Evolutionary conservation across 2,113 vertebrate species (phyloP).

Genomic region (Brienomyrus brachyistius): DNA sequence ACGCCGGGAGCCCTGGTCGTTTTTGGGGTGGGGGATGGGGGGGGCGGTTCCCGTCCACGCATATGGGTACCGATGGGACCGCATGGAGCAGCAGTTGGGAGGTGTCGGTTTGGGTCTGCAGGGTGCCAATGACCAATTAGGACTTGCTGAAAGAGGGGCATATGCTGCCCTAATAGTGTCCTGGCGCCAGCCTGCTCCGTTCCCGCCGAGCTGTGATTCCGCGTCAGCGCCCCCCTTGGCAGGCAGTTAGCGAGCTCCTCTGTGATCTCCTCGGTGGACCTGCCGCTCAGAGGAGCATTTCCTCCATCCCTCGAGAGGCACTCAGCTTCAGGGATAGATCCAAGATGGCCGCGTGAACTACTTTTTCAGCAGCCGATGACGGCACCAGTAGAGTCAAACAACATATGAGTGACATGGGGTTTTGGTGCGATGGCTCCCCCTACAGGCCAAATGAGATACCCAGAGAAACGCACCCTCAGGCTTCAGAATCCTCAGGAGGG

Average conservation of each 20-base stretch:
- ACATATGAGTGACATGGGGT: background rate
- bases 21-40: background rate
- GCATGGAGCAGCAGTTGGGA: background rate
- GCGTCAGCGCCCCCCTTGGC: background rate
- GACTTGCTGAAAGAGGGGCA: slow-evolving; percentile 1
- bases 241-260: slow-evolving; percentile 13
- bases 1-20: background rate
- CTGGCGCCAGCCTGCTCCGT: background rate
- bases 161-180: slow-evolving; percentile 11
- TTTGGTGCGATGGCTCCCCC: background rate
- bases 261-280: slow-evolving; percentile 4
- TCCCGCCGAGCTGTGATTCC: slow-evolving; percentile 3
- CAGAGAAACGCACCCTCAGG: background rate
- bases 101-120: background rate
- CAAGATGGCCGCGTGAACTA: background rate
- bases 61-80: background rate
- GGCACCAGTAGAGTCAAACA: background rate
- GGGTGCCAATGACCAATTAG: slow-evolving; percentile 17
- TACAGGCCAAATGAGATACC: background rate
- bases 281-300: background rate
- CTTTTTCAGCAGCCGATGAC: background rate
- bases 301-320: background rate
- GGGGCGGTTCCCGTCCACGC: background rate
- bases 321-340: background rate
- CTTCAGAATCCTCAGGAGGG: background rate